Evolutionary conservation across 2,888 invertebrate genomes (phyloP).

Genomic region (Cantharis rustica): DNA sequence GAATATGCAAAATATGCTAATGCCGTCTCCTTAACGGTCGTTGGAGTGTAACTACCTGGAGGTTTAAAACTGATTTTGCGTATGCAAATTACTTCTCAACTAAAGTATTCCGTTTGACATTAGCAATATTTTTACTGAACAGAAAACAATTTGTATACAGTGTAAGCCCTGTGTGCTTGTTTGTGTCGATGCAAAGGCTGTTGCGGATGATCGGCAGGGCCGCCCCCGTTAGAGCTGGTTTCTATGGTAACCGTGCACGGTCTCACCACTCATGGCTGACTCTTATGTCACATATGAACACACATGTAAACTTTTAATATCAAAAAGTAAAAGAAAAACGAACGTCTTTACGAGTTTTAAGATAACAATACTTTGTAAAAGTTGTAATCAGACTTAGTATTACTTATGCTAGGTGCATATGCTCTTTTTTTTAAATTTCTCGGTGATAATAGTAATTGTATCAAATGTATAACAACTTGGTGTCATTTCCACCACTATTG

Average conservation of each 20-base stretch:
- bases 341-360: neutral
- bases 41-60: constrained; percentile 31
- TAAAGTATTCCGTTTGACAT: constrained; percentile 26
- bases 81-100: constrained; percentile 38
- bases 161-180: constrained; percentile 30
- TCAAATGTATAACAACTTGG: no score
- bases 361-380: neutral
- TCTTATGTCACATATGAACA: constrained; percentile 49
- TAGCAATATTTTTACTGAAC: constrained; percentile 22
- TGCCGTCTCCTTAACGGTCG: constrained; percentile 24
- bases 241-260: constrained; percentile 45
- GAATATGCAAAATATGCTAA: constrained; percentile 24
- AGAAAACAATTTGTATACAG: constrained; percentile 31
- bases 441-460: neutral
- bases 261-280: constrained; percentile 44
- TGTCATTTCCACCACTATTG: no score
- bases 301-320: constrained; percentile 43
- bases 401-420: neutral
- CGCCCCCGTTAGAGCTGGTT: constrained; percentile 52
- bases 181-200: constrained; percentile 54
- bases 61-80: constrained; percentile 21
- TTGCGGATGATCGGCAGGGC: constrained; percentile 55
- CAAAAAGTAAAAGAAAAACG: constrained; percentile 30
- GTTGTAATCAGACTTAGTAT: neutral
- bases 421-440: neutral